These are phyloP conservation scores for Dolichopus griseipennis DNA, from an alignment of 2,888 invertebrate genomes.

Conservation along the genomic window DNA sequence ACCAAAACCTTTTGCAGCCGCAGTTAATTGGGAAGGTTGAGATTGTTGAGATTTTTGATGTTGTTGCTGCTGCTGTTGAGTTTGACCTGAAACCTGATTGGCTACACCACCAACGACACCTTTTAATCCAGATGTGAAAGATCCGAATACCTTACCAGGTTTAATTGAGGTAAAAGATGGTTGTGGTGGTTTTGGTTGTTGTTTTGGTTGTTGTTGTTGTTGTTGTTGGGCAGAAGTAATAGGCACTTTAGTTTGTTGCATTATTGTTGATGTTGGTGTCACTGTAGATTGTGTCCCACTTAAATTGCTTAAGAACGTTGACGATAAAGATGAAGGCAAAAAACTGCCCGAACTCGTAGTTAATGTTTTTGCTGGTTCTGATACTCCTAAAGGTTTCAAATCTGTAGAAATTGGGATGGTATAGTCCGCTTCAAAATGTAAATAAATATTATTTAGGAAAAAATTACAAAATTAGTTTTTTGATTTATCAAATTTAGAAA, in stretches of 20 bases:
- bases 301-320: slow-evolving; percentile 1
- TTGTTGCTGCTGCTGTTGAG: slow-evolving; percentile 3
- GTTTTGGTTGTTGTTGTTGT: slow-evolving; percentile 16
- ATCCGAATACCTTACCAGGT: neutral
- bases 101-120: slow-evolving; percentile 35
- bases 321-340: neutral
- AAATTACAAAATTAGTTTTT: too few relatives aligned
- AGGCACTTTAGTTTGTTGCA: neutral
- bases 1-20: slow-evolving; percentile 28
- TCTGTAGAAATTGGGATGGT: neutral
- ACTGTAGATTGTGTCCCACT: slow-evolving; percentile 19
- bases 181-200: neutral
- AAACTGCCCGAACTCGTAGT: neutral
- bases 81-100: neutral
- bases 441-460: too few relatives aligned
- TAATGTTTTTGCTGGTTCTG: slow-evolving; percentile 8
- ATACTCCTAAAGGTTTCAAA: neutral
- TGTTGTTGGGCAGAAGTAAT: slow-evolving; percentile 15
- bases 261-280: slow-evolving; percentile 22
- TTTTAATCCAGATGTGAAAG: slow-evolving; percentile 34
- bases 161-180: neutral
- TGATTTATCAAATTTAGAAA: too few relatives aligned
- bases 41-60: slow-evolving; percentile 8
- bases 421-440: neutral
- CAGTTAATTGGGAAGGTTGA: slow-evolving; percentile 18